phyloP scores from a whole-genome alignment of 2,113 vertebrate genomes.

The Onychorhynchus coronatus region DNA sequence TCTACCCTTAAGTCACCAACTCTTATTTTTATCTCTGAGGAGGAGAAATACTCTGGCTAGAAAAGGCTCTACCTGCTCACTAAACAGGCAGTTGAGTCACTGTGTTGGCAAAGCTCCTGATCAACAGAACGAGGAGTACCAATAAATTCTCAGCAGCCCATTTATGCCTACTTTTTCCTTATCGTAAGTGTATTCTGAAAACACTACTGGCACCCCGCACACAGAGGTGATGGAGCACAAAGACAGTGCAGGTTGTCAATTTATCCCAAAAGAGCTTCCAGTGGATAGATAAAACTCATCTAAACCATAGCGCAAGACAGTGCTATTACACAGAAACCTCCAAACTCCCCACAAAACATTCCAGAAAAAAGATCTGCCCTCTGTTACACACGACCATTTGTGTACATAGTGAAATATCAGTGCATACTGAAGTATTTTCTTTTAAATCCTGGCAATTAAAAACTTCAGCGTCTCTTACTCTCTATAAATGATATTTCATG shows the following conservation, averaged over 20 bases:
- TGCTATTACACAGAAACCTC: not conserved
- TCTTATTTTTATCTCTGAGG: conserved; percentile 55
- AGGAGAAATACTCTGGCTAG: conserved; percentile 33
- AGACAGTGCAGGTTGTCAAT: conserved; percentile 43
- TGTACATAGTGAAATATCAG: not conserved
- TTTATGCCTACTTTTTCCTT: conserved; percentile 53
- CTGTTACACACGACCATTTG: not conserved
- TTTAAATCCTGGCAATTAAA: not conserved
- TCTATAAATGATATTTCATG: not conserved
- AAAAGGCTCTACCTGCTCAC: conserved; percentile 49
- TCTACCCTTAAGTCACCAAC: conserved; percentile 33
- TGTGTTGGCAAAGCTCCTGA: conserved; percentile 20
- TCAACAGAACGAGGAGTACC: conserved; percentile 31
- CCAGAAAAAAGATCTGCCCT: not conserved
- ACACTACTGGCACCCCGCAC: conserved; percentile 33
- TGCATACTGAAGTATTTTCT: not conserved
- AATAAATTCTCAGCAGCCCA: conserved; percentile 58
- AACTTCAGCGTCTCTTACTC: not conserved
- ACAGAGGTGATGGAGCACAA: conserved; percentile 47
- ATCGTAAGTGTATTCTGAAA: conserved; percentile 64
- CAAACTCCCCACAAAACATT: not conserved
- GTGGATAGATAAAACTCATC: conserved; percentile 28
- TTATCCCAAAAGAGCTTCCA: conserved; percentile 53
- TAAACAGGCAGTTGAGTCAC: conserved; percentile 7
- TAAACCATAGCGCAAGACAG: not conserved